Evolutionary conservation across 2,797 vertebrate species (phyloP).

Genomic region (Mormyrops attenuatus): DNA sequence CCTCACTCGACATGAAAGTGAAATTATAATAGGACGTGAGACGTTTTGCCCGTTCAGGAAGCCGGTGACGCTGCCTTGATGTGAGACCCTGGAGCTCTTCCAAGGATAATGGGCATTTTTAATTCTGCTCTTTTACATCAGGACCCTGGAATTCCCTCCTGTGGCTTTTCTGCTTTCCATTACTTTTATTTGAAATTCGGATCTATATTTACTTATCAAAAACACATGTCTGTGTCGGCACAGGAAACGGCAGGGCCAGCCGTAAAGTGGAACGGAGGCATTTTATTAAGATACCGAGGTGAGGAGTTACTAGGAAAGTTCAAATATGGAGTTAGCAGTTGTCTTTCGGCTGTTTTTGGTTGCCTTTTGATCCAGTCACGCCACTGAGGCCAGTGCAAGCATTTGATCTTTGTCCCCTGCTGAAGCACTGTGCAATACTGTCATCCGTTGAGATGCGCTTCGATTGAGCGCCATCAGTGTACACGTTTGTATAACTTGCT

Average conservation of each 20-base stretch:
- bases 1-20: slow-evolving; percentile 47
- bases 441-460: neutral
- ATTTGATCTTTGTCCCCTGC: neutral
- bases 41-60: slow-evolving; percentile 14
- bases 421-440: neutral
- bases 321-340: neutral
- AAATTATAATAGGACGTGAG: slow-evolving; percentile 54
- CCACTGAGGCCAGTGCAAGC: neutral
- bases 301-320: neutral
- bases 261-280: slow-evolving; percentile 21
- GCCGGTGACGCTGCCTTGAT: slow-evolving; percentile 65
- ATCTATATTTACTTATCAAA: slow-evolving; percentile 91
- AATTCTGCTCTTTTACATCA: slow-evolving; percentile 73
- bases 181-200: slow-evolving; percentile 96
- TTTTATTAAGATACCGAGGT: slow-evolving; percentile 15
- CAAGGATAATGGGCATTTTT: slow-evolving; percentile 68
- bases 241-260: neutral
- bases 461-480: neutral
- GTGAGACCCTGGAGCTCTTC: slow-evolving; percentile 59
- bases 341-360: neutral
- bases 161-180: slow-evolving; percentile 79
- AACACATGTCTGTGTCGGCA: slow-evolving; percentile 77
- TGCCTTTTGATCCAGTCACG: neutral
- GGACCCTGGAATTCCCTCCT: slow-evolving; percentile 75
- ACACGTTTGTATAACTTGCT: neutral